Evolutionary conservation across 64 coral and sea anemone species (phyloP).

Genomic region (Anthopleura sola): DNA sequence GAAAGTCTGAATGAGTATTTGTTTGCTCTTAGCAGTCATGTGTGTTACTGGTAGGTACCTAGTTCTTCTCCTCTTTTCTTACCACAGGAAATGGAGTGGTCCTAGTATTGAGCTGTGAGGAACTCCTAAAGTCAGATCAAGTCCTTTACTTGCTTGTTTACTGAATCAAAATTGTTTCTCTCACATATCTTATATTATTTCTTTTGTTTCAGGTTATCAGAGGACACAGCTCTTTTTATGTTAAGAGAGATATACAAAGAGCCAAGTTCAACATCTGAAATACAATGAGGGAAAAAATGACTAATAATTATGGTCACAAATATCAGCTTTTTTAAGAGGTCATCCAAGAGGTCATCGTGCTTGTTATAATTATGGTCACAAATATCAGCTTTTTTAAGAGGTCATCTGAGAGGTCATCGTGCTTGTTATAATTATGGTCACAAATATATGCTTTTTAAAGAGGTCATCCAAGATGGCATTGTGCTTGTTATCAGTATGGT

Average conservation of each 20-base stretch:
- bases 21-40: constrained; percentile 93
- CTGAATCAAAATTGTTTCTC: background rate
- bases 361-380: too few species aligned
- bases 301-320: background rate
- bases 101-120: background rate
- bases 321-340: too few species aligned
- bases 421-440: too few species aligned
- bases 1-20: constrained; percentile 97
- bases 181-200: background rate
- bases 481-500: too few species aligned
- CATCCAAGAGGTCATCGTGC: too few species aligned
- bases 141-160: background rate
- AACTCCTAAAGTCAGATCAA: background rate
- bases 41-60: constrained; percentile 80
- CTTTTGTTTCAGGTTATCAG: constrained; percentile 68
- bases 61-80: too few species aligned
- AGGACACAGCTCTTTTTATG: constrained; percentile 90
- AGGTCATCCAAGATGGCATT: too few species aligned
- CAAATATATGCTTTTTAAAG: too few species aligned
- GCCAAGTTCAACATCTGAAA: background rate
- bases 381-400: too few species aligned
- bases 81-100: background rate
- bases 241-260: constrained; percentile 84
- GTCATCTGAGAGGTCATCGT: too few species aligned
- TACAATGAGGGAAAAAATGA: background rate